Evolutionary conservation across 2,797 vertebrate genomes (phyloP).

Genomic region (Xenentodon cancila): DNA sequence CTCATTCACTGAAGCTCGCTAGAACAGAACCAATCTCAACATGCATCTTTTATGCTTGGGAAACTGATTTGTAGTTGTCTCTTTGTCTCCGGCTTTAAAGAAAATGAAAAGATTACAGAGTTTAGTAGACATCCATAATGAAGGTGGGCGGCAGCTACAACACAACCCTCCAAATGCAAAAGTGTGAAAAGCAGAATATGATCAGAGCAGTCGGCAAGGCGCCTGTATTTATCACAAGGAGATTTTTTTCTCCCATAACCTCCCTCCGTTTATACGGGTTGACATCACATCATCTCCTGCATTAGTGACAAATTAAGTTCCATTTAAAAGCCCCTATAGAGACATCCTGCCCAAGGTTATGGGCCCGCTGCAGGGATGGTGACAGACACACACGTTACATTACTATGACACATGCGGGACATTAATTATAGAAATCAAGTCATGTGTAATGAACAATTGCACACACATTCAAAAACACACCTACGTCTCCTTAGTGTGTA

Average conservation of each 20-base stretch:
- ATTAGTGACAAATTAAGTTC: not conserved
- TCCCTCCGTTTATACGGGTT: too few relatives aligned
- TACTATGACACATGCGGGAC: constrained; percentile 34
- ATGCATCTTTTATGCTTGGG: not conserved
- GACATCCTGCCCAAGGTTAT: constrained; percentile 30
- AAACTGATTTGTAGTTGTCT: constrained; percentile 2
- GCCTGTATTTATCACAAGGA: not conserved
- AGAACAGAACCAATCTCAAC: not conserved
- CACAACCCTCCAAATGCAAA: constrained; percentile 18
- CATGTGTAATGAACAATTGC: constrained; percentile 14
- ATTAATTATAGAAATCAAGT: constrained; percentile 47
- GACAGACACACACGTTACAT: constrained; percentile 8
- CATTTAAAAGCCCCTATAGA: constrained; percentile 1
- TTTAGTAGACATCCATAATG: constrained; percentile 19
- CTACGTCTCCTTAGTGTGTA: constrained; percentile 6
- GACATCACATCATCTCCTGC: not conserved
- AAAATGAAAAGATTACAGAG: constrained; percentile 20
- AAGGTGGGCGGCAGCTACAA: constrained; percentile 9
- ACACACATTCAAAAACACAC: constrained; percentile 15
- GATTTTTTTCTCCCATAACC: too few relatives aligned
- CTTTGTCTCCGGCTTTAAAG: not conserved
- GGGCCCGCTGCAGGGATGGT: constrained; percentile 21
- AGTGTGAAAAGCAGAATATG: constrained; percentile 8
- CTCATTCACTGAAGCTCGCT: too few relatives aligned
- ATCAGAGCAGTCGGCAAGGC: constrained; percentile 2